Evolutionary conservation across 2,113 vertebrate genomes (phyloP), one percentile per base, ranked within the genome.

Genomic region (Thamnophis sirtalis): DNA sequence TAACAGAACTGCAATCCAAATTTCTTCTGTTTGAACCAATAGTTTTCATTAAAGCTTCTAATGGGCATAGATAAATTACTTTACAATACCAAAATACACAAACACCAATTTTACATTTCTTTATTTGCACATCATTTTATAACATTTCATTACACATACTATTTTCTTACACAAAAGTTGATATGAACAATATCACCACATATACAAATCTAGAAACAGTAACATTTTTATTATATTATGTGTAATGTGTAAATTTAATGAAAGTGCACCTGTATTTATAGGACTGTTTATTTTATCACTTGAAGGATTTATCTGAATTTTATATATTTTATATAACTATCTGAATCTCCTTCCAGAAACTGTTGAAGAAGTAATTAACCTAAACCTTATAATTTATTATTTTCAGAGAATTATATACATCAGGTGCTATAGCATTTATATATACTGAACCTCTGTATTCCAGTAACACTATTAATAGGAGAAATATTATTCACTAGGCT

Each of bases 121-220:
- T 97, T 96, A 94, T 95, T 95, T 96, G 92, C 91, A 90, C 93
- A 54, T 95, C 91, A 94, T 95, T 96, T 96, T 96, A 94, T 50
- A 95, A 89, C 90, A 95, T 91, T 84, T 95, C 93, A 85, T 95
- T 94, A 92, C 21, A 95, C 94, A 95, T 94, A 96, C 90, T 96
- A 38, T 96, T 85, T 94, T 93, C 73, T 94, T 91, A 84, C 54
- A 94, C 56, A 94, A 95, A 94, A 22, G 68, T 86, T 93, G 95
- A 95, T 89, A 94, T 33, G 86, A 84, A 94, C 50, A 53, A 89
- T 94, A 94, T 91, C 87, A 93, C 90, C 93, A 92, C 92, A 94
- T 96, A 96, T 93, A 54, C 63, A 95, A 87, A 88, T 95, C 95
- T 51, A 90, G 24, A 94, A 60, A 93, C 63, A 91, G 49, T 87